These are phyloP conservation scores for Scophthalmus maximus DNA, from an alignment of 2,113 vertebrate species.

Conservation along the genomic window DNA sequence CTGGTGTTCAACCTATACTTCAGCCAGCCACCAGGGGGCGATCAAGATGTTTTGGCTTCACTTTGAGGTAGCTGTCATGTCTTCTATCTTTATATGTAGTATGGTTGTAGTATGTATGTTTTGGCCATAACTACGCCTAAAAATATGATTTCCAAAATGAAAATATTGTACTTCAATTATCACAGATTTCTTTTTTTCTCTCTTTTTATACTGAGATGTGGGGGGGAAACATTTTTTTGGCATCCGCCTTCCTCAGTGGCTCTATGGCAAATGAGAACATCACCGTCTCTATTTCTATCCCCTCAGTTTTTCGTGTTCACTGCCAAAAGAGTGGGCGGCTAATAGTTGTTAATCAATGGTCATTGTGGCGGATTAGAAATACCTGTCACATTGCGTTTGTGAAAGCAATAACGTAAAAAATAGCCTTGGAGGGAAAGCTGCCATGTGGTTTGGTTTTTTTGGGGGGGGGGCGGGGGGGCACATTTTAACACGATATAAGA, in stretches of 20 bases:
- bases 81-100: no score
- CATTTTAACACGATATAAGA: no score
- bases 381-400: slow-evolving; percentile 24
- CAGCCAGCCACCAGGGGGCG: not conserved
- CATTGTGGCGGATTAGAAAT: slow-evolving; percentile 36
- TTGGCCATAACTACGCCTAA: no score
- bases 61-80: not conserved
- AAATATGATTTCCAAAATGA: not conserved
- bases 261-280: slow-evolving; percentile 16
- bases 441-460: not conserved
- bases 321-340: slow-evolving; percentile 43
- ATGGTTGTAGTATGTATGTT: no score
- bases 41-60: not conserved
- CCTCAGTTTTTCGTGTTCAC: not conserved
- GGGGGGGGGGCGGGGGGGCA: no score
- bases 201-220: not conserved
- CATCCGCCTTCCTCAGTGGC: not conserved
- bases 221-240: not conserved
- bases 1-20: not conserved
- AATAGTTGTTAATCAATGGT: slow-evolving; percentile 49
- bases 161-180: not conserved
- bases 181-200: no score
- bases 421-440: not conserved
- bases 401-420: slow-evolving; percentile 10
- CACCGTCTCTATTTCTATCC: not conserved